A percentile compares a stretch with the other conserved stretches of the same genome.
These are phyloP conservation scores for Lichenostomus cassidix DNA, from an alignment of 2,113 vertebrate species.

Conservation along the genomic window DNA sequence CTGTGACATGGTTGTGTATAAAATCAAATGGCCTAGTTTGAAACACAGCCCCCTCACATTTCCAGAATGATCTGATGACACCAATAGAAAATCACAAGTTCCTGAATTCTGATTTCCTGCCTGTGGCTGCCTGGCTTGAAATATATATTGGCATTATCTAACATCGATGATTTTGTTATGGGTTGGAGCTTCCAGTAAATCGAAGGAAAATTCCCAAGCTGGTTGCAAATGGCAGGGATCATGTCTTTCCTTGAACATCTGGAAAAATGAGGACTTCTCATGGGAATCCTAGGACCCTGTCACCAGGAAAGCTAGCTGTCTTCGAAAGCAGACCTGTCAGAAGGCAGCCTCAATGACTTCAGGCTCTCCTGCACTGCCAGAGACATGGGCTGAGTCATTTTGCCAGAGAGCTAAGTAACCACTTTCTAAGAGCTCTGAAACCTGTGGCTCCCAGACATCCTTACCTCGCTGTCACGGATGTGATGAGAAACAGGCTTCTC, in stretches of 20 bases:
- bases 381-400: background rate
- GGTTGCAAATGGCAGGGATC: background rate
- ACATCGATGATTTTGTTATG: background rate
- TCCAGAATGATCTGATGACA: background rate
- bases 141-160: background rate
- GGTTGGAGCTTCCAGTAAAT: background rate
- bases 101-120: background rate
- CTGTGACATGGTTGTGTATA: background rate
- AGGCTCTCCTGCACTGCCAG: background rate
- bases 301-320: background rate
- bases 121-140: background rate
- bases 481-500: background rate
- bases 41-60: background rate
- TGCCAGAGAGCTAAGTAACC: background rate
- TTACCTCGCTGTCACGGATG: background rate
- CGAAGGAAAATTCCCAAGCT: background rate
- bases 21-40: background rate
- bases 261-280: background rate
- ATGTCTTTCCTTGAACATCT: background rate
- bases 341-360: background rate
- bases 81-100: background rate
- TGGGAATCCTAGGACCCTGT: background rate
- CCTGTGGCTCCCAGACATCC: background rate
- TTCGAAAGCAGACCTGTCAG: background rate
- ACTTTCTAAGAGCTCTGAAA: conserved; percentile 2